Evolutionary conservation across 2,888 invertebrate genomes (phyloP), one percentile per base, ranked within the genome.

Genomic region (Xylota sylvarum): DNA sequence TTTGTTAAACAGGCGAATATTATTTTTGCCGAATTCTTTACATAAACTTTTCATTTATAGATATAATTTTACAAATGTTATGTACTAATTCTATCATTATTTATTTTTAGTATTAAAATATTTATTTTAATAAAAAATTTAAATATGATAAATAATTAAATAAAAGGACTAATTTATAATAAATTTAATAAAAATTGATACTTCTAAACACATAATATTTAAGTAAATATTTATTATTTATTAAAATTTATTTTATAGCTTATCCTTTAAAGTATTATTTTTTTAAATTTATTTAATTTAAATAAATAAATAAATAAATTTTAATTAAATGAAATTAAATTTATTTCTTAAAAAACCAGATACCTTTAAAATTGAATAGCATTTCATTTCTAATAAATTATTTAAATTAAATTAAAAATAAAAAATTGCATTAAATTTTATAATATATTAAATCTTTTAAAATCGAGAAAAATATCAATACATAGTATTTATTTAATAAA

Each of bases 381-480:
- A 93, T 95, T 93, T 95, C 93, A 94, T 93, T 94, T 92, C 95
- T 89, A 95, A 94, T 92, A 93, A 93, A 93, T 90, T 93, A 94
- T 95, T 94, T 67, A 92, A 93, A 94, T 95, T 94, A 94, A 92
- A 94, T 94, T 91, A n/a, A n/a, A n/a, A n/a, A n/a, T n/a, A n/a
- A n/a, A n/a, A n/a, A 95, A 88, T 89, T 0, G 95, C 93, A 95
- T 92, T 94, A 94, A 94, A 89, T 89, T 89, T 89, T 90, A 90
- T 94, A 94, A 93, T 91, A 92, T 93, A 93, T 93, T 95, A 94
- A 92, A 93, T 94, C 94, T 94, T 94, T 93, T 93, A 93, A 94
- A 94, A 94, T 95, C 94, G 94, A 94, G 93, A 95, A 93, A 91
- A 92, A 92, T 92, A 91, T 79, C n/a, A 52, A 69, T 90, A 90